Conservation (phyloP, 2,113 vertebrate species). For the Calypte anna region DNA sequence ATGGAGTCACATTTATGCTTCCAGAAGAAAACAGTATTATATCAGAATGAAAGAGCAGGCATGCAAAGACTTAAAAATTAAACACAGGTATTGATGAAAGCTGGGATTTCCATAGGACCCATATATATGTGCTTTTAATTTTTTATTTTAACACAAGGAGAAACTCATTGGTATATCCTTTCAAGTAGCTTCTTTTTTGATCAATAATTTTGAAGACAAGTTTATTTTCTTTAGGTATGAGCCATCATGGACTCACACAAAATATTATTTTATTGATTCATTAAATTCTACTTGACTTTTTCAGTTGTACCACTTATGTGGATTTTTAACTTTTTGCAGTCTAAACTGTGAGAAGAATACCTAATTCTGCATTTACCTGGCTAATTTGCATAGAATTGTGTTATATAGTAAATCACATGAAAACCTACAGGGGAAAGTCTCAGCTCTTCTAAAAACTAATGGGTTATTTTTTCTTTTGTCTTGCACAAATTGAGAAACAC, state of each 20-base stretch:
- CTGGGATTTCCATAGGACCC: not conserved
- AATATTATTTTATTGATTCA: conserved; percentile 75
- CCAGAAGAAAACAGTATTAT: not conserved
- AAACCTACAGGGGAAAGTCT: conserved; percentile 69
- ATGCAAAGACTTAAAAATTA: not conserved
- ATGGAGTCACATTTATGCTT: not conserved
- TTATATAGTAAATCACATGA: conserved; percentile 63
- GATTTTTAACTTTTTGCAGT: conserved; percentile 69
- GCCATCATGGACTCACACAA: not conserved
- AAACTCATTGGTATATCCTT: conserved; percentile 11
- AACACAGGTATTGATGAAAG: not conserved
- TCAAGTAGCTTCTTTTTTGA: conserved; percentile 36
- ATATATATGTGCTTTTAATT: conserved; percentile 6
- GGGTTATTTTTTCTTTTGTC: conserved; percentile 74
- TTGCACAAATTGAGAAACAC: conserved; percentile 77
- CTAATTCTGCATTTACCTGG: conserved; percentile 70
- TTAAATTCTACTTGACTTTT: conserved; percentile 80
- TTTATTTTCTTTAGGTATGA: not conserved
- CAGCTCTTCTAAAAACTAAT: conserved; percentile 70
- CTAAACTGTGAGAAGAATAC: conserved; percentile 71
- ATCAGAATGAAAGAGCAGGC: not conserved
- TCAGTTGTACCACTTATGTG: conserved; percentile 71
- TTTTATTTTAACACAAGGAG: not conserved
- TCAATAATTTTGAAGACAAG: conserved; percentile 25
- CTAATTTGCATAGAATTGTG: conserved; percentile 75